Conservation (phyloP, 2,113 vertebrate genomes). For the Microcebus tavaratra region DNA sequence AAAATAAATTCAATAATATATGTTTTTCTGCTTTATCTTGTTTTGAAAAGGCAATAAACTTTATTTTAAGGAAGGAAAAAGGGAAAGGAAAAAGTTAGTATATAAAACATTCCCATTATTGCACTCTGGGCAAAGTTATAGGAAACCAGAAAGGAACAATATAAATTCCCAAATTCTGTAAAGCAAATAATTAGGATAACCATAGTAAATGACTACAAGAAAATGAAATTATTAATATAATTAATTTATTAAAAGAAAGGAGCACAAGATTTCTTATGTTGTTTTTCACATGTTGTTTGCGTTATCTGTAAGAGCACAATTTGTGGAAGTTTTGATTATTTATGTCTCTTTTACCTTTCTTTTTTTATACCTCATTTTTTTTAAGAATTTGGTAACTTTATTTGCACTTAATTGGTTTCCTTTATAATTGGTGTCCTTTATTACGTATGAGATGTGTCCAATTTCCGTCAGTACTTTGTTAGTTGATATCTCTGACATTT, state of each 20-base stretch:
- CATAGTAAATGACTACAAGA: neutral
- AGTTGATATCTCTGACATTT: no score
- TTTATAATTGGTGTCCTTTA: no score
- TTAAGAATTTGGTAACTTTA: no score
- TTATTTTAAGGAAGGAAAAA: constrained; percentile 42
- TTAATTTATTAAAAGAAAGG: constrained; percentile 28
- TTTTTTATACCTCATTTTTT: neutral
- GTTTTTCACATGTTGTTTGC: neutral
- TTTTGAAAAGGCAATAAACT: neutral
- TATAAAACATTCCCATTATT: neutral
- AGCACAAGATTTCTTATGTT: neutral
- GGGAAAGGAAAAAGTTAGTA: neutral
- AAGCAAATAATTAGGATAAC: neutral
- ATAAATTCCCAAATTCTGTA: neutral
- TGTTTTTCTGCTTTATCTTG: constrained; percentile 38
- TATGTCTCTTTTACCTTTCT: neutral
- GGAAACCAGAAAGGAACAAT: constrained; percentile 45
- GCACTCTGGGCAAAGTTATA: constrained; percentile 36
- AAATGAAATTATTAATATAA: neutral
- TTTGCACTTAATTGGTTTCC: no score
- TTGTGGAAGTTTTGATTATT: neutral
- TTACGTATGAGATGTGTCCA: no score
- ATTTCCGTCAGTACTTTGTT: no score
- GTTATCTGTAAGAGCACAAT: neutral
- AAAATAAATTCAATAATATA: constrained; percentile 56